Evolutionary conservation across 2,797 vertebrate genomes (phyloP).

Genomic region (Knipowitschia caucasica): DNA sequence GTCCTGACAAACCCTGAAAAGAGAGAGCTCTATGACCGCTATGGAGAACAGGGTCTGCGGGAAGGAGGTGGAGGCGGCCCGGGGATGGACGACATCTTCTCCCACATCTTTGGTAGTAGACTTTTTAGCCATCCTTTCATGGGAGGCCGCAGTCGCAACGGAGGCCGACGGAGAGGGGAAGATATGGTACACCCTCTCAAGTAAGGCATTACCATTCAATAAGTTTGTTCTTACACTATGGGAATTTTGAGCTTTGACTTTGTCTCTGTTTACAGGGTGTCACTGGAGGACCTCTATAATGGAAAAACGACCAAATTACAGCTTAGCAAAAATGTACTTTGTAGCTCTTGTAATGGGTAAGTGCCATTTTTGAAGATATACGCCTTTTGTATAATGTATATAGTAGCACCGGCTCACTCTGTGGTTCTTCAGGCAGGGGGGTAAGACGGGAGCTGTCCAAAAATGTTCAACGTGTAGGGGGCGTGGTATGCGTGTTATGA

Average conservation of each 20-base stretch:
- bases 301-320: slow-evolving; percentile 99
- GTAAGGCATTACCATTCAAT: slow-evolving; percentile 66
- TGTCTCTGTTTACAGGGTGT: slow-evolving; percentile 76
- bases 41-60: slow-evolving; percentile 94
- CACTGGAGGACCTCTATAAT: slow-evolving; percentile 97
- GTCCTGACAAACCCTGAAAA: slow-evolving; percentile 96
- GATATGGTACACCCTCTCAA: slow-evolving; percentile 99
- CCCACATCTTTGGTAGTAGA: slow-evolving; percentile 96
- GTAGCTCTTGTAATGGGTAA: slow-evolving; percentile 95
- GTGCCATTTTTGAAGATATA: slow-evolving; percentile 43
- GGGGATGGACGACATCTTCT: slow-evolving; percentile 98
- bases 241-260: neutral
- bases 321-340: slow-evolving; percentile 98
- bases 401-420: neutral
- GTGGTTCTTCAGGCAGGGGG: slow-evolving; percentile 85
- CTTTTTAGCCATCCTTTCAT: slow-evolving; percentile 91
- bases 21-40: slow-evolving; percentile 93
- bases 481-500: slow-evolving; percentile 95
- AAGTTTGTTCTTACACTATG: neutral
- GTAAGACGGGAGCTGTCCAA: slow-evolving; percentile 94
- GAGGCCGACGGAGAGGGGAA: slow-evolving; percentile 93
- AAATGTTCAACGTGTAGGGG: slow-evolving; percentile 93
- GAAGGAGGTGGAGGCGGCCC: slow-evolving; percentile 92
- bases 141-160: slow-evolving; percentile 92
- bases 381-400: neutral